A percentile compares a stretch with the other conserved stretches of the same genome.
phyloP scores from a whole-genome alignment of 2,113 vertebrate species.

The Calidris pygmaea region DNA sequence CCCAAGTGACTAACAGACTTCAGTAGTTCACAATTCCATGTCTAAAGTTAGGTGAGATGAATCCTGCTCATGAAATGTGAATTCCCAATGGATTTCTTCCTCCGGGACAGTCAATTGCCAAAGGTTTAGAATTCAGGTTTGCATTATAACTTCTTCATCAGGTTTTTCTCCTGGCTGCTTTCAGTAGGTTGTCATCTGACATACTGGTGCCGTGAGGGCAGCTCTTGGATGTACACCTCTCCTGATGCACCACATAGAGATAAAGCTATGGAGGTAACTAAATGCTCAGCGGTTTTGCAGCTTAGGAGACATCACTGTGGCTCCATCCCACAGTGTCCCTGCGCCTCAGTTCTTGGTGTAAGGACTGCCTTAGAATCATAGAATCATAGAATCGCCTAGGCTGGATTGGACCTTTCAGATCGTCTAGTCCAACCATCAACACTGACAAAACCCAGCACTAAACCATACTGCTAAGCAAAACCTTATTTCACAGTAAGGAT shows the following conservation, averaged over 20 bases:
- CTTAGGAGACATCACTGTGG: background rate
- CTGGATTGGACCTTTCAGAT: too few relatives aligned
- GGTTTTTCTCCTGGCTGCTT: background rate
- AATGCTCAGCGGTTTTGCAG: background rate
- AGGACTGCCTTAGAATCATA: background rate
- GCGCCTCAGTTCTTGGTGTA: background rate
- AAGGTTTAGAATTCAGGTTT: background rate
- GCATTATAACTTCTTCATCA: background rate
- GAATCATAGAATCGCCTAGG: too few relatives aligned
- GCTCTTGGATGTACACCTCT: background rate
- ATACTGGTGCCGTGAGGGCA: background rate
- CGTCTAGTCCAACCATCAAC: too few relatives aligned
- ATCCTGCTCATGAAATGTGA: background rate
- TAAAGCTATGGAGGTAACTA: background rate
- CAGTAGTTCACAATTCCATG: background rate
- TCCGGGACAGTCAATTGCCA: background rate
- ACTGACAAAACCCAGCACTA: too few relatives aligned
- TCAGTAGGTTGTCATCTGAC: background rate
- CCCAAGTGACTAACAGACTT: background rate
- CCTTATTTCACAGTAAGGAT: background rate
- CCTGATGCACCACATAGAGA: rapidly evolving
- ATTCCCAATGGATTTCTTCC: background rate
- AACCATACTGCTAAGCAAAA: too few relatives aligned
- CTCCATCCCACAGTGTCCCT: background rate
- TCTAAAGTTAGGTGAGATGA: background rate